Conservation (phyloP, 2,888 invertebrate species). For the Drosophila monieri region DNA sequence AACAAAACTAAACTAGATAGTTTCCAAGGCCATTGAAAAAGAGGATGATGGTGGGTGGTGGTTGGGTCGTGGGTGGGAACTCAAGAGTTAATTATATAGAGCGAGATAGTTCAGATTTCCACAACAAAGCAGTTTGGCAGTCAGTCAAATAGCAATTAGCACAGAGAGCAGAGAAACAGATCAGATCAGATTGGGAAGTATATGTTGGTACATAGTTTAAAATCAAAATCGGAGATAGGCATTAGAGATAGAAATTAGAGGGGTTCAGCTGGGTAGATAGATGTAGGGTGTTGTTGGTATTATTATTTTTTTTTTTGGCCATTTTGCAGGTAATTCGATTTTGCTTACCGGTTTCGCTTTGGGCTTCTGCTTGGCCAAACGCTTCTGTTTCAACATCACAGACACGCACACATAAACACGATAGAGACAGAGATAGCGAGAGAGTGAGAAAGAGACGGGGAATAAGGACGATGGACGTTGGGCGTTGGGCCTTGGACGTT, state of each 20-base stretch:
- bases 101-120: conserved; percentile 41
- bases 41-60: not conserved
- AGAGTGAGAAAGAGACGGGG: conserved; percentile 8
- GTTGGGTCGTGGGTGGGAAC: conserved; percentile 30
- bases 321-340: conserved; percentile 2
- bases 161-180: conserved; percentile 32
- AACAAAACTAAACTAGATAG: conserved; percentile 54
- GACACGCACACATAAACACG: conserved; percentile 68
- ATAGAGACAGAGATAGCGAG: conserved; percentile 2
- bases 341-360: conserved; percentile 83
- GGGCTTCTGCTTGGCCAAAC: conserved; percentile 83
- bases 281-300: not conserved
- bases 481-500: conserved; percentile 2
- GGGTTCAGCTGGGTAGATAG: not conserved
- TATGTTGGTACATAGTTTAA: conserved; percentile 16
- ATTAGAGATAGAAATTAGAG: conserved; percentile 14
- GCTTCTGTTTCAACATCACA: conserved; percentile 83
- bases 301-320: not conserved
- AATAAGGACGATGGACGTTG: not conserved
- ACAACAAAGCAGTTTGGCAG: conserved; percentile 81
- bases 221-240: conserved; percentile 35
- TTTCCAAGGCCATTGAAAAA: conserved; percentile 57
- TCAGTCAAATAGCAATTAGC: conserved; percentile 75
- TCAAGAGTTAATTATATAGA: conserved; percentile 41
- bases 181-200: conserved; percentile 35